Base-by-base conservation (phyloP, 2,888 invertebrate species). In the Antheraea yamamai region DNA sequence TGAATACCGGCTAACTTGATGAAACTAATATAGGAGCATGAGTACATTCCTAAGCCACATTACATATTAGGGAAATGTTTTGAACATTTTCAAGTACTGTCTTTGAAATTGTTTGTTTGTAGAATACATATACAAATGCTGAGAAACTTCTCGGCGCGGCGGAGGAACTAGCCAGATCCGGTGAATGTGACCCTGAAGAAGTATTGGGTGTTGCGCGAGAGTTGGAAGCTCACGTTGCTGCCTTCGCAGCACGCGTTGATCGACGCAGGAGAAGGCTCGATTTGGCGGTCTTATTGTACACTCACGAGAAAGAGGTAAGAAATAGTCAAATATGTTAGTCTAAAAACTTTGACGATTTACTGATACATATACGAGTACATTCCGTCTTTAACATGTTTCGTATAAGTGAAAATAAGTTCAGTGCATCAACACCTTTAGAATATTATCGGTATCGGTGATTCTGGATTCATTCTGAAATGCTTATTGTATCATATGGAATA, bases 71-170 rank as follows among this genome's bases (percentile, higher is more conserved):
- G 3, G 30, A 30, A 30, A 30, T 30, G 2, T 30, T 30, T 30
- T 30, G 30, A 30, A 3, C 1, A 30, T 30, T 2, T 30, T 30
- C 30, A 30, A 30, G 30, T 30, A 30, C 8, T 52, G 52, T 52
- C 1, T 61, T 61, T 12, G 1, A 4, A 70, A 70, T 70, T n/a
- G 2, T 70, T 39, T 39, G n/a, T 70, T 39, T 52, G 0, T 95
- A 99, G 97, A 99, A 99, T 88, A 99, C 99, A 3, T 99, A 99
- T 88, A 99, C 99, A 76, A 99, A 99, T 95, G 99, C 99, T 0
- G 99, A 99, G 89, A 99, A 99, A 92, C 95, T 99, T 71, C 95
- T 99, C 73, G 97, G 98, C 0, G 99, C 99, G 0, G 99, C 99
- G 0, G 99, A 99, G 86, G 99, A 99, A 90, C 93, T 99, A 81